Evolutionary conservation across 2,797 vertebrate genomes (phyloP).

Genomic region (Carcharodon carcharias): DNA sequence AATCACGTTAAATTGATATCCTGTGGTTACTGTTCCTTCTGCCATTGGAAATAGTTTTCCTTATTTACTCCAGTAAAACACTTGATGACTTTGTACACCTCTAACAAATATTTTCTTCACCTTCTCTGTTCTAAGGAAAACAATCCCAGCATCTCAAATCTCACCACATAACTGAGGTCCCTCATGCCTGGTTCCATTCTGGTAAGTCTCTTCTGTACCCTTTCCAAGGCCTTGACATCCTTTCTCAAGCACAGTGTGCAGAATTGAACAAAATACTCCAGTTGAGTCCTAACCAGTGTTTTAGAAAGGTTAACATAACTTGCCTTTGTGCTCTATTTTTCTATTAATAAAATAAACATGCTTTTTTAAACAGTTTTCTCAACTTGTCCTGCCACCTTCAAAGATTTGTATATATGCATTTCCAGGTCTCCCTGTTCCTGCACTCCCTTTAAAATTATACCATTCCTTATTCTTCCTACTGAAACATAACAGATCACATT

Average conservation of each 20-base stretch:
- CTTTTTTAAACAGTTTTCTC: background rate
- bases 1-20: background rate
- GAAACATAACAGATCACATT: background rate
- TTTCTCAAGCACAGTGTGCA: background rate
- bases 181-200: background rate
- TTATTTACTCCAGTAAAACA: background rate
- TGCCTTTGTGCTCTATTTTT: background rate
- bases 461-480: background rate
- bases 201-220: background rate
- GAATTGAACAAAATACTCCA: background rate
- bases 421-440: background rate
- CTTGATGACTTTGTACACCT: background rate
- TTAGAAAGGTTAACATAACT: background rate
- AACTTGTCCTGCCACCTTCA: background rate
- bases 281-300: background rate
- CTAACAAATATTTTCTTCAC: background rate
- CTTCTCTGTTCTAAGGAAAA: background rate
- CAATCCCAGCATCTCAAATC: background rate
- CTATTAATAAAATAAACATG: background rate
- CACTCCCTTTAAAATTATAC: background rate
- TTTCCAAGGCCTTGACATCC: background rate
- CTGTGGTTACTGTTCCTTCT: too few species aligned
- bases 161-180: background rate
- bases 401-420: background rate
- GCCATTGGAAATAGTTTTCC: background rate